Evolutionary conservation across 2,113 vertebrate species (phyloP), one percentile per base, ranked within the genome.

Genomic region (Pterocles burchelli): DNA sequence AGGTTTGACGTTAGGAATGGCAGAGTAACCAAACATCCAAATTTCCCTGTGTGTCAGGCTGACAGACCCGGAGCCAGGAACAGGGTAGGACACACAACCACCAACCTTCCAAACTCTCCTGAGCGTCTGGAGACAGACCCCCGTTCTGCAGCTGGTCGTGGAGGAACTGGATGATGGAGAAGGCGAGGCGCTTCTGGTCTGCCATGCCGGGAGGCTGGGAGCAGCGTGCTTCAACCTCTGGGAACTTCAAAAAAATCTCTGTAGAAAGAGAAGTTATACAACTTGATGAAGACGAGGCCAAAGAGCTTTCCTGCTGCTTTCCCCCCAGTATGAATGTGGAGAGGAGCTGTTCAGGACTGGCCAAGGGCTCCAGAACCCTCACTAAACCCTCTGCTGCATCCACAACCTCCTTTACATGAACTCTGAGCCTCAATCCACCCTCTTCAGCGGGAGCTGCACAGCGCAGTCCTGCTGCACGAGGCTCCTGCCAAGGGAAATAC

Each of bases 71-170:
- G 29, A 22, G 0, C 0, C 15, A 2, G 0, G 7, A 45, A 16
- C 13, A 29, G 33, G n/a, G 13, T 24, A 6, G 54, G 0, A 1
- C 3, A 10, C 2, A 12, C 52, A 83, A 65, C 2, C 25, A 38
- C 82, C n/a, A 72, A 99, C 99, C 99, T 98, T 99, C 99, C 89
- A 99, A 91, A 91, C 99, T 99, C 97, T 99, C 99, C 97, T 99
- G 99, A 29, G 99, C 99, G 0, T 99, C 99, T 0, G 99, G 98
- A 0, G 98, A 98, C 73, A 99, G 98, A 6, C 86, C 95, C 1
- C 99, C 99, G 0, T 98, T 97, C 68, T 98, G 98, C 1, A 99
- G 98, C 96, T 99, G 99, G 36, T 98, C 98, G 0, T 99, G 99
- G 6, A 99, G 98, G 93, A 99, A 99, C 88, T 98, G 98, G 96